phyloP scores from a whole-genome alignment of 2,113 vertebrate species.

The Erinaceus europaeus region DNA sequence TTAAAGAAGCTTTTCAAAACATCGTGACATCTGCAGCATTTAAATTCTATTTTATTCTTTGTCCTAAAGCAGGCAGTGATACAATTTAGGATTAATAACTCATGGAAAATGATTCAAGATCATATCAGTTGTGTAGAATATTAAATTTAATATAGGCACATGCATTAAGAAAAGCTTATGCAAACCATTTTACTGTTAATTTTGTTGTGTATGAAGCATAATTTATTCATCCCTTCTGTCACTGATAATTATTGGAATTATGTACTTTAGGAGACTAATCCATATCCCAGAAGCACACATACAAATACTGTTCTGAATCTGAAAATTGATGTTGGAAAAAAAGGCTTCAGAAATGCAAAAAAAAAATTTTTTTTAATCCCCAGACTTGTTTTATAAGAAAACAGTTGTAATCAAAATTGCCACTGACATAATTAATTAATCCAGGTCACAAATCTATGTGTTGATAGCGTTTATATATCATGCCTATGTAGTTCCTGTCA shows the following conservation, averaged over 20 bases:
- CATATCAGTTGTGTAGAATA: constrained; percentile 54
- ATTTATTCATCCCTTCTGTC: constrained; percentile 68
- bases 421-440: neutral
- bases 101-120: constrained; percentile 42
- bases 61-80: constrained; percentile 57
- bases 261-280: constrained; percentile 63
- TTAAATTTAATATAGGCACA: constrained; percentile 63
- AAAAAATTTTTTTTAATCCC: no score
- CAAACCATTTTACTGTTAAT: constrained; percentile 59
- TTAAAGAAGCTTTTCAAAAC: constrained; percentile 71
- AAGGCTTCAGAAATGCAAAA: constrained; percentile 28
- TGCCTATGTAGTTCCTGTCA: neutral
- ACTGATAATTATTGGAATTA: constrained; percentile 66
- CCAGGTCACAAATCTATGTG: neutral
- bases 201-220: constrained; percentile 62
- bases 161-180: constrained; percentile 53
- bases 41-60: constrained; percentile 62
- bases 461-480: neutral
- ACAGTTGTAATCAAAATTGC: neutral
- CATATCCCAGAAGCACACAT: constrained; percentile 50
- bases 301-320: constrained; percentile 46
- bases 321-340: constrained; percentile 16
- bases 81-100: constrained; percentile 70
- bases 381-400: neutral
- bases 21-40: constrained; percentile 58